phyloP scores from a whole-genome alignment of 2,797 vertebrate species.

The Acanthornis magna region DNA sequence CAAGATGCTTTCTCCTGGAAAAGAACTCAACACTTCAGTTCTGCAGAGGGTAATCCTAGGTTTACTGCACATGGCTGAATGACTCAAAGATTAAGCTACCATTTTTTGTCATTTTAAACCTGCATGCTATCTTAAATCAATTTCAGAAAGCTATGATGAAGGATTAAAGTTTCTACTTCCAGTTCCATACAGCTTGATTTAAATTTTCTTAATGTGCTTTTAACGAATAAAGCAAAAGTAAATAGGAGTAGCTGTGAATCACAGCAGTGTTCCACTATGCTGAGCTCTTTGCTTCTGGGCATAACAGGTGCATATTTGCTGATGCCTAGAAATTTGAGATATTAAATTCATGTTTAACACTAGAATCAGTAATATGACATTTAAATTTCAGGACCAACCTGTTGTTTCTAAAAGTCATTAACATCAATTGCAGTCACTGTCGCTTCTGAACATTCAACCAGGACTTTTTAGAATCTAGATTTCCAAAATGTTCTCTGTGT shows the following conservation, averaged over 20 bases:
- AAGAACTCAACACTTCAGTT: constrained; percentile 43
- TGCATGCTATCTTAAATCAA: constrained; percentile 14
- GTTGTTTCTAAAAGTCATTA: neutral
- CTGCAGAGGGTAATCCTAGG: constrained; percentile 41
- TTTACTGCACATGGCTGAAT: constrained; percentile 38
- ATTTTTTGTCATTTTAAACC: constrained; percentile 47
- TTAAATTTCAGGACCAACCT: neutral
- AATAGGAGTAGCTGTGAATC: neutral
- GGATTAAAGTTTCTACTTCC: neutral
- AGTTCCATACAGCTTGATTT: neutral
- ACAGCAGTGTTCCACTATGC: neutral
- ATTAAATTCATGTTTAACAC: neutral
- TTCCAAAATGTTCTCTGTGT: neutral
- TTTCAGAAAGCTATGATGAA: constrained; percentile 17
- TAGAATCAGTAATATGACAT: neutral
- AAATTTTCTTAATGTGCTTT: constrained; percentile 7
- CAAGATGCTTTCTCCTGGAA: constrained; percentile 47
- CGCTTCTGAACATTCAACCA: neutral
- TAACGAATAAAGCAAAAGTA: neutral
- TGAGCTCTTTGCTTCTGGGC: neutral
- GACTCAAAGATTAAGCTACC: constrained; percentile 40
- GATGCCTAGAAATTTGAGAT: neutral
- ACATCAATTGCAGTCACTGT: neutral
- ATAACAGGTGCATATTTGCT: constrained; percentile 4
- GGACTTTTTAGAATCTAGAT: neutral